Evolutionary conservation across 2,888 invertebrate genomes (phyloP).

Genomic region (Acheta domesticus): DNA sequence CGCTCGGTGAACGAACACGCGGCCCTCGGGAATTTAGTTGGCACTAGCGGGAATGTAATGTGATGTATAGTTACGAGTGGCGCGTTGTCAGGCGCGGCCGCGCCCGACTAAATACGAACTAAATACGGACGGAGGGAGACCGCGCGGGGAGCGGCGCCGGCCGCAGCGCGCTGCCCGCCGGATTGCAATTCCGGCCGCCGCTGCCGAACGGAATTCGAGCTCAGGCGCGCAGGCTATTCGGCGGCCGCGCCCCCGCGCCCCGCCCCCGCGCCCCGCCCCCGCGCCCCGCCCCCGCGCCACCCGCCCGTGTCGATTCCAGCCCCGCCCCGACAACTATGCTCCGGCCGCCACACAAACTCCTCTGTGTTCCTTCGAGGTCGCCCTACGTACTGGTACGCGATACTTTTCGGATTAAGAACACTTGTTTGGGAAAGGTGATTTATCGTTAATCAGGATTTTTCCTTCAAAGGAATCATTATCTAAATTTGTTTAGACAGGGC

Average conservation of each 20-base stretch:
- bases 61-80: slow-evolving; percentile 18
- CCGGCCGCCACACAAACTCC: too few relatives aligned
- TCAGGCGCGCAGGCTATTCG: neutral
- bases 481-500: too few relatives aligned
- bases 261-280: neutral
- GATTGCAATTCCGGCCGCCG: slow-evolving; percentile 18
- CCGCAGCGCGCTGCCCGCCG: neutral
- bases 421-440: too few relatives aligned
- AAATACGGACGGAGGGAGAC: neutral
- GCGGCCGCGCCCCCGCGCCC: neutral
- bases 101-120: slow-evolving; percentile 18
- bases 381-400: too few relatives aligned
- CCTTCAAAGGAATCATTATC: too few relatives aligned
- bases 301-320: neutral
- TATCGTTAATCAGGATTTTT: too few relatives aligned
- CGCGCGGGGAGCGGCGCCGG: neutral
- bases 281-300: neutral
- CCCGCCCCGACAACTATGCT: neutral
- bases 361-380: too few relatives aligned
- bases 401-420: too few relatives aligned
- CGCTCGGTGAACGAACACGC: slow-evolving; percentile 1
- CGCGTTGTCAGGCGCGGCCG: neutral
- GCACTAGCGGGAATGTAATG: slow-evolving; percentile 18
- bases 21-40: slow-evolving; percentile 1
- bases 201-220: slow-evolving; percentile 18